Evolutionary conservation across 2,797 vertebrate species (phyloP), one percentile per base, ranked within the genome.

Genomic region (Eulemur coronatus): DNA sequence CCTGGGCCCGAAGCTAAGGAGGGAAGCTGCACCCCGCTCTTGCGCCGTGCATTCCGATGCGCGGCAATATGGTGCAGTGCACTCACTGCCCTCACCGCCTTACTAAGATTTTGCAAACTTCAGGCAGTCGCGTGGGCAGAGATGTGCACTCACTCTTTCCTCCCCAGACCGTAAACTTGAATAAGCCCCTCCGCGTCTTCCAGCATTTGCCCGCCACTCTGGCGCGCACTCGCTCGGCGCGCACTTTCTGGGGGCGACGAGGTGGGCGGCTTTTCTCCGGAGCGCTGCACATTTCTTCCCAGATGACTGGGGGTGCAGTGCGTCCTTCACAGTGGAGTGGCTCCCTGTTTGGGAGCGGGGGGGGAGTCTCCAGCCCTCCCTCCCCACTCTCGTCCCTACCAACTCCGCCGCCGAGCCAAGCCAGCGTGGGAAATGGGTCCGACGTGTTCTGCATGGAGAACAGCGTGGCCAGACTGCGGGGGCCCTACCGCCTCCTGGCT

Each of bases 251-350:
- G 67, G 59, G 20, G 30, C 22, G 4, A 5, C 46, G 17, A 35
- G 55, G 84, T 61, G 67, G 95, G 81, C 28, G 67, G 52, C 28
- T 72, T 57, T 35, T 6, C 43, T n/a, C 35, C 10, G 1, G 57
- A 14, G 52, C 41, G 43, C 63, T 1, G 84, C 81, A 52, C 61
- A 61, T 94, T 95, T 92, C 88, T 94, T 97, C 95, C 91, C 82
- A 2, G 88, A 35, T 33, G 97, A 87, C 95, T 78, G 97, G 88
- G 94, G 98, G 93, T 46, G 95, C 97, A 24, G 95, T 92, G 97
- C 94, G 98, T 97, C 98, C 98, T 99, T 99, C 98, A 98, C 98
- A 97, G 96, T 97, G 98, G 97, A 98, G 98, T 98, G 98, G 97
- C 97, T 97, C 98, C 95, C 97, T 97, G 97, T 97, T 81, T 84